Evolutionary conservation across 2,113 vertebrate genomes (phyloP).

Genomic region (Rhabdomys dilectus): DNA sequence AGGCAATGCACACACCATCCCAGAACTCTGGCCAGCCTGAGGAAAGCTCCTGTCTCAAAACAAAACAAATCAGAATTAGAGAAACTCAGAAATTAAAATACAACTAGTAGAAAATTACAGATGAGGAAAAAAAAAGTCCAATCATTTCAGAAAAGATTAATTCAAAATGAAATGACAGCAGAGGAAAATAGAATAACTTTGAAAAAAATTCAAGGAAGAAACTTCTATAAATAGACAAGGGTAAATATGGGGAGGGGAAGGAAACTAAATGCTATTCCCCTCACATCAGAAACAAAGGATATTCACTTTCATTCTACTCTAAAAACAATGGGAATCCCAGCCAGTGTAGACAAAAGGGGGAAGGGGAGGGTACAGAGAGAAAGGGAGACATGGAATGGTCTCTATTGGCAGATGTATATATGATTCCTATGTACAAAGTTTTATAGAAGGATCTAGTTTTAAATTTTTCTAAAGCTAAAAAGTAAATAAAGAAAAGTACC

Average conservation of each 20-base stretch:
- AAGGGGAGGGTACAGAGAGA: background rate
- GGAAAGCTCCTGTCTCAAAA: background rate
- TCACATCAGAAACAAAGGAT: background rate
- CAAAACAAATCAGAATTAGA: background rate
- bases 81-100: background rate
- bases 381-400: slow-evolving; percentile 2
- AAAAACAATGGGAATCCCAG: background rate
- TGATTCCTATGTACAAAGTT: background rate
- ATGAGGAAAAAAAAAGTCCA: background rate
- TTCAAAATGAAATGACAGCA: background rate
- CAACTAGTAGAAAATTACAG: background rate
- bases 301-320: background rate
- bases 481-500: slow-evolving; percentile 19
- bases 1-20: background rate
- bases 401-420: background rate
- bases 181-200: background rate
- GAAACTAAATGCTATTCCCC: background rate
- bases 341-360: background rate
- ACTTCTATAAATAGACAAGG: background rate
- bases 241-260: background rate
- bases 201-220: slow-evolving; percentile 17
- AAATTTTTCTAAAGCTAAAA: slow-evolving; percentile 32
- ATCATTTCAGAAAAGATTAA: background rate
- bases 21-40: background rate
- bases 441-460: background rate